Evolutionary conservation across 2,888 invertebrate genomes (phyloP).

Genomic region (Megamerina dolium): DNA sequence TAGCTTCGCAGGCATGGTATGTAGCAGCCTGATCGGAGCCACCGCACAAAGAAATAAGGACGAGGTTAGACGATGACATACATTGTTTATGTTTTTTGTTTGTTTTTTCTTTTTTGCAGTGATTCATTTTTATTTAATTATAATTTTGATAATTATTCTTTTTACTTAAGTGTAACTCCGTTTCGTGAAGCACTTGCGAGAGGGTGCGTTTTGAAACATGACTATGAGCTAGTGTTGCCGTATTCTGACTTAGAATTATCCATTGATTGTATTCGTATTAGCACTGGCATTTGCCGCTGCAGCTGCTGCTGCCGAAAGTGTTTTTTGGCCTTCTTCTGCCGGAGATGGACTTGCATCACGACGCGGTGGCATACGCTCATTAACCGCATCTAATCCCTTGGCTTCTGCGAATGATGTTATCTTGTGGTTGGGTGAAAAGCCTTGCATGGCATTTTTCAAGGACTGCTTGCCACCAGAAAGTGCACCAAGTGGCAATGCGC

Average conservation of each 20-base stretch:
- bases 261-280: conserved; percentile 42
- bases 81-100: background rate
- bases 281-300: conserved; percentile 43
- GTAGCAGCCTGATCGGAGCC: no score
- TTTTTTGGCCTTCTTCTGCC: conserved; percentile 43
- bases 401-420: conserved; percentile 99
- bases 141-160: conserved; percentile 9
- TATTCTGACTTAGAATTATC: conserved; percentile 41
- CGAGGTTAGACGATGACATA: conserved; percentile 15
- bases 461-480: conserved; percentile 95
- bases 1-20: no score
- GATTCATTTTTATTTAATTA: conserved; percentile 9
- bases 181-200: background rate
- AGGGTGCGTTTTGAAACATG: conserved; percentile 2
- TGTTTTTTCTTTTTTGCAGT: no score
- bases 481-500: conserved; percentile 91
- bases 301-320: conserved; percentile 42
- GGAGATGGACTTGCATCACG: conserved; percentile 74
- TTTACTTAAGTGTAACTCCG: background rate
- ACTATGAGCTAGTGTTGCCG: background rate
- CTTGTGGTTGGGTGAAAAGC: conserved; percentile 95
- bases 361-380: conserved; percentile 98
- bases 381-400: conserved; percentile 96
- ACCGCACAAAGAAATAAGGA: conserved; percentile 15
- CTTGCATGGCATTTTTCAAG: conserved; percentile 90